Percentiles rank a stretch among this genome's conserved stretches.
These are phyloP conservation scores for Drosophila kikkawai DNA, from an alignment of 1,140 invertebrate genomes.

Conservation along the genomic window DNA sequence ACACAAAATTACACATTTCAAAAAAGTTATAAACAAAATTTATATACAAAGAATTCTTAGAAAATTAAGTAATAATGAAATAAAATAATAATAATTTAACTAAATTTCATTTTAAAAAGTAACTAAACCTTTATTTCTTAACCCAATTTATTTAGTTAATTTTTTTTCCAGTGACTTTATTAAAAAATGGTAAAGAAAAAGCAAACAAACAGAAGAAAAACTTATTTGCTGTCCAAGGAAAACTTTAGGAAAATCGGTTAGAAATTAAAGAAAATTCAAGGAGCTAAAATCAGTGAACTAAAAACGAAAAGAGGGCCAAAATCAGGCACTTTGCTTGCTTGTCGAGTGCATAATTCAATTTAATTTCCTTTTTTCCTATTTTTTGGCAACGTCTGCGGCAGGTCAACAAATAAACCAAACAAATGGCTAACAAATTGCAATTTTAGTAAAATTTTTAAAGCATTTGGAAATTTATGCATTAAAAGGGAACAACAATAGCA, in stretches of 20 bases:
- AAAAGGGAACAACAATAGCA: background rate
- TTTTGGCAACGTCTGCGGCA: conserved; percentile 18
- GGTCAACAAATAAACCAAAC: background rate
- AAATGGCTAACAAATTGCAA: background rate
- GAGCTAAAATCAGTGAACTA: conserved; percentile 8
- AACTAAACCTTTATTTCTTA: background rate
- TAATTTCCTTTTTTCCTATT: conserved; percentile 17
- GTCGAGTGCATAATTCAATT: conserved; percentile 67
- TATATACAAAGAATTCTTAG: background rate
- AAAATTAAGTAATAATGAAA: background rate
- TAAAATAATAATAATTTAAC: background rate
- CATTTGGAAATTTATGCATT: background rate
- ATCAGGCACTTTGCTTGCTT: conserved; percentile 41
- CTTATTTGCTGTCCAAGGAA: conserved; percentile 1
- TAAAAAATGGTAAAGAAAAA: background rate
- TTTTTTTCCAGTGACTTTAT: background rate
- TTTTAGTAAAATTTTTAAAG: conserved; percentile 10
- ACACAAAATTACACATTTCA: conserved; percentile 11
- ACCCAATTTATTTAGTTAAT: background rate
- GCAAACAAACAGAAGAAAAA: background rate
- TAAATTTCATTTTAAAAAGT: background rate
- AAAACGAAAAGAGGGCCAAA: background rate
- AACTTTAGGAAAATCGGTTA: background rate
- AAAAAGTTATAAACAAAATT: background rate
- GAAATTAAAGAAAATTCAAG: conserved; percentile 9